These are phyloP conservation scores for Melanotaenia boesemani DNA, from an alignment of 2,797 vertebrate species.

Conservation along the genomic window DNA sequence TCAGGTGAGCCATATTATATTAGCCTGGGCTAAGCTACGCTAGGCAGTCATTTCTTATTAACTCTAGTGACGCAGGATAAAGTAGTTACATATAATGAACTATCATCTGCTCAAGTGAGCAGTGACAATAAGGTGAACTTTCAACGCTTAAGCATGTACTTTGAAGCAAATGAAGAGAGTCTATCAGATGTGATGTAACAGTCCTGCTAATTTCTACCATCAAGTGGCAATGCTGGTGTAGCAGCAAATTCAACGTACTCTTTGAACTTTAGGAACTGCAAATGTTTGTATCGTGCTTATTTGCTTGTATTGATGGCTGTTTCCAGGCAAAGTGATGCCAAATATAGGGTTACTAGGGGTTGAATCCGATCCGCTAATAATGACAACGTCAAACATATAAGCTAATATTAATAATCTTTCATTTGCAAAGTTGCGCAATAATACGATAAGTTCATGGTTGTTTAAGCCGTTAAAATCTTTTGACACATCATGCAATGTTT, in stretches of 20 bases:
- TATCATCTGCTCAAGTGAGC: rapidly evolving
- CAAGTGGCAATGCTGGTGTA: neutral
- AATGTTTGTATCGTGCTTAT: neutral
- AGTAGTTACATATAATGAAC: neutral
- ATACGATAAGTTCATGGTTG: neutral
- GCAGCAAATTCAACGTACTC: neutral
- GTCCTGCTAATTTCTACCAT: constrained; percentile 15
- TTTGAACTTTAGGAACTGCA: neutral
- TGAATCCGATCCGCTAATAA: neutral
- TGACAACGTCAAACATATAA: neutral
- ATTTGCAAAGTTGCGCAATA: neutral
- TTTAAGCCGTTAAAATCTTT: neutral
- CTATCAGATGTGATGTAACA: constrained; percentile 8
- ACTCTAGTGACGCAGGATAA: constrained; percentile 1
- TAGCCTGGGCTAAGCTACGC: constrained; percentile 52
- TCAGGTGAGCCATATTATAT: constrained; percentile 73
- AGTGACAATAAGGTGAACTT: neutral
- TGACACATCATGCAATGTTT: neutral
- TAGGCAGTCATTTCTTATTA: constrained; percentile 14
- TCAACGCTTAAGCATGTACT: neutral
- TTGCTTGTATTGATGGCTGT: neutral
- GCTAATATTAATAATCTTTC: neutral
- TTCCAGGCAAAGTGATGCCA: neutral
- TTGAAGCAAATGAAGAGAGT: neutral
- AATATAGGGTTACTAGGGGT: neutral